A percentile compares a stretch with the other conserved stretches of the same genome.
These are phyloP conservation scores for Trichoplax adhaerens DNA, from an alignment of 37 sponge, comb jelly and placozoan species.

Conservation along the genomic window DNA sequence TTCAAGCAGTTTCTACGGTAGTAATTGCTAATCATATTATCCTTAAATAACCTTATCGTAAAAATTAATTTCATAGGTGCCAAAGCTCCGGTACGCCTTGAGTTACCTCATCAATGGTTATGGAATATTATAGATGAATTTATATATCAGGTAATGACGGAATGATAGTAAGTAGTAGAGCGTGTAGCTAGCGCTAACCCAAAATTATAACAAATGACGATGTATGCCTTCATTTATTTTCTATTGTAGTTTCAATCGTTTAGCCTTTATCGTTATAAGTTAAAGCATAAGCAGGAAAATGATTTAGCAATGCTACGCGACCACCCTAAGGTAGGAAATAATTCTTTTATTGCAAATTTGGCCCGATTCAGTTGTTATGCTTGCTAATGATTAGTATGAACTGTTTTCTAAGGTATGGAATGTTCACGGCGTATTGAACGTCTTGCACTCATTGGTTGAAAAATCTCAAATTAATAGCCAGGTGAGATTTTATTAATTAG, in stretches of 20 bases:
- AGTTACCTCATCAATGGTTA: slow-evolving; percentile 90
- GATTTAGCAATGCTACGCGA: slow-evolving; percentile 46
- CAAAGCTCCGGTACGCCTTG: slow-evolving; percentile 61
- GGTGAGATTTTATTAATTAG: slow-evolving; percentile 13
- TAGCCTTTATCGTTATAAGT: slow-evolving; percentile 60
- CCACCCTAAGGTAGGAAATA: slow-evolving; percentile 12
- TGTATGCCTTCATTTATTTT: too few species aligned
- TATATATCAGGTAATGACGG: slow-evolving; percentile 46
- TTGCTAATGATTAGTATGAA: too few species aligned
- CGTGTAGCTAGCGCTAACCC: too few species aligned
- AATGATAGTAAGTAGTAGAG: too few species aligned
- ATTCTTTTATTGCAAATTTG: too few species aligned
- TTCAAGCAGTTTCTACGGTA: too few species aligned
- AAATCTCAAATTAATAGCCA: slow-evolving; percentile 85
- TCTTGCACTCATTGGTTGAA: slow-evolving; percentile 74
- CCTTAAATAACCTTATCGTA: too few species aligned
- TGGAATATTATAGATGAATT: slow-evolving; percentile 99
- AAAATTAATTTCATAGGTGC: slow-evolving; percentile 3
- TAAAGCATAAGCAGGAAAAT: slow-evolving; percentile 41
- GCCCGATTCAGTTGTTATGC: too few species aligned
- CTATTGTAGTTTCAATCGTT: slow-evolving; percentile 52
- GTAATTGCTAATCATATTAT: too few species aligned
- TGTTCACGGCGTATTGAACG: slow-evolving; percentile 83
- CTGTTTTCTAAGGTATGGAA: slow-evolving; percentile 41
- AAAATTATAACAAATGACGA: too few species aligned